Evolutionary conservation across 2,888 invertebrate genomes (phyloP).

Genomic region (Acronicta alni): DNA sequence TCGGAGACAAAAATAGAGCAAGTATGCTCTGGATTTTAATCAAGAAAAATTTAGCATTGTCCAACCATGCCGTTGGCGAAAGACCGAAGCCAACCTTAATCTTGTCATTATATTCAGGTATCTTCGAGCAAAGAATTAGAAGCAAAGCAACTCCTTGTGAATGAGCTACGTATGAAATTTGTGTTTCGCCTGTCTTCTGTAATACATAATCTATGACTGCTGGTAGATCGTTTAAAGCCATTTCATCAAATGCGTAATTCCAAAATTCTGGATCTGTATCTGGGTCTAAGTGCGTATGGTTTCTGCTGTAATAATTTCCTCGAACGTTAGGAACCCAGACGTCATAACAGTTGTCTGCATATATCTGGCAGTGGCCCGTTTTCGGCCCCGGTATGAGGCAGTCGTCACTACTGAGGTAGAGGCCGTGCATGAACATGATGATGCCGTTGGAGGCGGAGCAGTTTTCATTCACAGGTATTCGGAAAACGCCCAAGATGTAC

Average conservation of each 20-base stretch:
- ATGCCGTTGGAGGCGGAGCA: conserved; percentile 41
- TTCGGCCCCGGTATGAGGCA: conserved; percentile 91
- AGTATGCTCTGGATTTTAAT: conserved; percentile 45
- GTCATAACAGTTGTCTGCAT: conserved; percentile 90
- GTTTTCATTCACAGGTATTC: conserved; percentile 43
- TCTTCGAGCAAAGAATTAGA: conserved; percentile 58
- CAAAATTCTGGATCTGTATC: conserved; percentile 54
- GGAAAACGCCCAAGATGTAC: conserved; percentile 59
- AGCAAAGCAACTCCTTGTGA: conserved; percentile 60
- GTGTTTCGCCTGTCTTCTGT: conserved; percentile 43
- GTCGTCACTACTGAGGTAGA: conserved; percentile 91
- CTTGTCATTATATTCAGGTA: conserved; percentile 63
- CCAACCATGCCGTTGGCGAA: conserved; percentile 58
- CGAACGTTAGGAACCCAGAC: conserved; percentile 94
- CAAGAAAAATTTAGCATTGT: conserved; percentile 52
- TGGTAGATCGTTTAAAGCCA: conserved; percentile 61
- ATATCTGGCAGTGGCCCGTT: conserved; percentile 88
- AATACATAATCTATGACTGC: conserved; percentile 63
- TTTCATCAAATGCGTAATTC: conserved; percentile 61
- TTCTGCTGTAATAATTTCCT: conserved; percentile 90
- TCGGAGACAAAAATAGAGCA: conserved; percentile 24
- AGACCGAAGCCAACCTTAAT: conserved; percentile 60
- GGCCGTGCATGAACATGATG: conserved; percentile 92
- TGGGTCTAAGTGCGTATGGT: conserved; percentile 72
- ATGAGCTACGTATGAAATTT: conserved; percentile 58